Percentiles rank a stretch among this genome's conserved stretches.
Conservation (phyloP, 2,797 vertebrate species). For the Rhodeus uyekii region DNA sequence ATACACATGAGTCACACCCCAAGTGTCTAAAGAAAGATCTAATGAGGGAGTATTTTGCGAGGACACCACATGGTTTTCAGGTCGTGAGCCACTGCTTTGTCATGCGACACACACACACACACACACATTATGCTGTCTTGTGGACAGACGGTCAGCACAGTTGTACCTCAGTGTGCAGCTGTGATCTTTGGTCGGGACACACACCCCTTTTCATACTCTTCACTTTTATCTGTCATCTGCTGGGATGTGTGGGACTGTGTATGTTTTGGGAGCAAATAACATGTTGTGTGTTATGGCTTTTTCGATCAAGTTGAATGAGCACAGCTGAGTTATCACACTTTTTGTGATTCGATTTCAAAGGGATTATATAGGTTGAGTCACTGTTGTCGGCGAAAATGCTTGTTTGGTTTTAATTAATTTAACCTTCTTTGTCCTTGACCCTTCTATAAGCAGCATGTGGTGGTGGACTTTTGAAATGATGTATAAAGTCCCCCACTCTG, state of each 20-base stretch:
- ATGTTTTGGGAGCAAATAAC: background rate
- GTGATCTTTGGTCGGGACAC: slow-evolving; percentile 29
- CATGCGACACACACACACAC: slow-evolving; percentile 37
- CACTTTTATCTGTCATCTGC: slow-evolving; percentile 26
- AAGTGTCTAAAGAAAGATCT: slow-evolving; percentile 45
- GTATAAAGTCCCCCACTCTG: background rate
- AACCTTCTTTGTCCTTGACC: background rate
- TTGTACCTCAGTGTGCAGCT: slow-evolving; percentile 49
- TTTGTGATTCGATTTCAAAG: background rate
- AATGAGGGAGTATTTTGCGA: slow-evolving; percentile 42
- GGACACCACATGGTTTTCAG: slow-evolving; percentile 50
- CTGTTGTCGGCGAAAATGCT: background rate
- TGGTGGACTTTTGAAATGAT: too few relatives aligned
- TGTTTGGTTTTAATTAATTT: slow-evolving; percentile 16
- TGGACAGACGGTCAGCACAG: slow-evolving; percentile 50
- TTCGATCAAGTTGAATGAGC: background rate
- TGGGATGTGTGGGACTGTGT: background rate
- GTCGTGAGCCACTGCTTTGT: slow-evolving; percentile 49
- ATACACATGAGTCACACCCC: slow-evolving; percentile 13
- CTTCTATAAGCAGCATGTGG: background rate
- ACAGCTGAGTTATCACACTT: slow-evolving; percentile 18
- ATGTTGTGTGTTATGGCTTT: slow-evolving; percentile 3
- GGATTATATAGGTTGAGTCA: background rate
- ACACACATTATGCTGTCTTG: slow-evolving; percentile 35
- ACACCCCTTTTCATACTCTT: slow-evolving; percentile 13